These are phyloP conservation scores for Drosophila neonasuta DNA, from an alignment of 2,888 invertebrate genomes.

Conservation along the genomic window DNA sequence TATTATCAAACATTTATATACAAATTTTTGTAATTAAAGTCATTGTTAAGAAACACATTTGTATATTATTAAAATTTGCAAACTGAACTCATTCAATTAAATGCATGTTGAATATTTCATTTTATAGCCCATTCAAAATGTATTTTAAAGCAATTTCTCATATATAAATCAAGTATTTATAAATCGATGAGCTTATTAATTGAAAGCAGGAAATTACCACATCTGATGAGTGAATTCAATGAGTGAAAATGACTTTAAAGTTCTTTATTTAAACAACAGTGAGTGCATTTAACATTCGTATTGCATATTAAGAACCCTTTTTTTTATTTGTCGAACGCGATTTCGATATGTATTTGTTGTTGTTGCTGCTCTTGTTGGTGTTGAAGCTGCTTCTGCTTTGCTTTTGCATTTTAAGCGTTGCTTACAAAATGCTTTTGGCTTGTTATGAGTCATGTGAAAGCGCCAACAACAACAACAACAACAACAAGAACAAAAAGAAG, in stretches of 20 bases:
- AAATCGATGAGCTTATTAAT: neutral
- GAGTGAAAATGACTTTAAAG: neutral
- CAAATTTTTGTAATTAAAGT: no score
- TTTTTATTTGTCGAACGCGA: constrained; percentile 47
- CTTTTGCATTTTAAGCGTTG: constrained; percentile 66
- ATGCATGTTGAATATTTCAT: neutral
- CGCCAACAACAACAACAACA: constrained; percentile 51
- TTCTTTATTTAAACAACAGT: neutral
- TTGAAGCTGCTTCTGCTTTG: constrained; percentile 48
- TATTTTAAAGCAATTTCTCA: neutral
- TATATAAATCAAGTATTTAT: neutral
- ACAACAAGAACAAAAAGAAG: constrained; percentile 26
- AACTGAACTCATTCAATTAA: neutral
- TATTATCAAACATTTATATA: no score
- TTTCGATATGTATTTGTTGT: constrained; percentile 57
- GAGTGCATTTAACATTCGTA: constrained; percentile 16
- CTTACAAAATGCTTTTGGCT: constrained; percentile 68
- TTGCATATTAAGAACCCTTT: constrained; percentile 1
- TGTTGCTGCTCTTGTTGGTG: constrained; percentile 15
- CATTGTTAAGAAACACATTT: neutral
- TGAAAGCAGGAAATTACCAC: neutral
- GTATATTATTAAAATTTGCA: neutral
- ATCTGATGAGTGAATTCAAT: neutral
- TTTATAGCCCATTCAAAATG: neutral
- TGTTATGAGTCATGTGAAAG: constrained; percentile 78